phyloP scores from a whole-genome alignment of 2,113 vertebrate species.

The Geococcyx californianus region DNA sequence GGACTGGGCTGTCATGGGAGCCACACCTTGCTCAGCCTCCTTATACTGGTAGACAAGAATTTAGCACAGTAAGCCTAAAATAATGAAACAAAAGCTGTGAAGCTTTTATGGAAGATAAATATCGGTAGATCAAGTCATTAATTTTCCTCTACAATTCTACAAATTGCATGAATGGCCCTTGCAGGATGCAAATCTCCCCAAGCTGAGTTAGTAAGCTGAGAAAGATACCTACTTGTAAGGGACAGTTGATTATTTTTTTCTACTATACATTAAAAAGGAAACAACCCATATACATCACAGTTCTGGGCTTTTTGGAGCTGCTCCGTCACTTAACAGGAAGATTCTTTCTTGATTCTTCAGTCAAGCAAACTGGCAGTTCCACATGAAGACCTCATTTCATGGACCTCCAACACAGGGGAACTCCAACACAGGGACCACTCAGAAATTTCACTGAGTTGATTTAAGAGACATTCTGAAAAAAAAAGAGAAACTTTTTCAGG shows the following conservation, averaged over 20 bases:
- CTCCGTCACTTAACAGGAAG: not conserved
- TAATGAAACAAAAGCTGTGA: not conserved
- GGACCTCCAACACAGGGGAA: rapidly evolving
- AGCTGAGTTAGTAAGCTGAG: not conserved
- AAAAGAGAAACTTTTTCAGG: not conserved
- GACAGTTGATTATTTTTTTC: not conserved
- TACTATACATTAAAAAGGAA: not conserved
- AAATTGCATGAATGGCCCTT: not conserved
- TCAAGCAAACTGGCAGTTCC: not conserved
- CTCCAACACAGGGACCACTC: not conserved
- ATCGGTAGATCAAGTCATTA: not conserved
- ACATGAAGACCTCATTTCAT: not conserved
- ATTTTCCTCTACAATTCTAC: not conserved
- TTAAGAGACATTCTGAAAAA: not conserved
- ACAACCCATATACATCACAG: not conserved
- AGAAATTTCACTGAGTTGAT: not conserved
- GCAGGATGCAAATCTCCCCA: not conserved
- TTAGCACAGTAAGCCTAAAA: not conserved
- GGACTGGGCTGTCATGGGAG: not conserved
- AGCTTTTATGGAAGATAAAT: not conserved
- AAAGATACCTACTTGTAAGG: not conserved
- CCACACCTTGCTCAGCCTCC: not conserved
- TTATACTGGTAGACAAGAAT: not conserved
- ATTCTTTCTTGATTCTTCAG: not conserved
- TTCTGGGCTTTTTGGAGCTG: not conserved